A percentile compares a stretch with the other conserved stretches of the same genome.
phyloP scores from a whole-genome alignment of 2,113 vertebrate genomes.

The Hippocampus guttulatus region DNA sequence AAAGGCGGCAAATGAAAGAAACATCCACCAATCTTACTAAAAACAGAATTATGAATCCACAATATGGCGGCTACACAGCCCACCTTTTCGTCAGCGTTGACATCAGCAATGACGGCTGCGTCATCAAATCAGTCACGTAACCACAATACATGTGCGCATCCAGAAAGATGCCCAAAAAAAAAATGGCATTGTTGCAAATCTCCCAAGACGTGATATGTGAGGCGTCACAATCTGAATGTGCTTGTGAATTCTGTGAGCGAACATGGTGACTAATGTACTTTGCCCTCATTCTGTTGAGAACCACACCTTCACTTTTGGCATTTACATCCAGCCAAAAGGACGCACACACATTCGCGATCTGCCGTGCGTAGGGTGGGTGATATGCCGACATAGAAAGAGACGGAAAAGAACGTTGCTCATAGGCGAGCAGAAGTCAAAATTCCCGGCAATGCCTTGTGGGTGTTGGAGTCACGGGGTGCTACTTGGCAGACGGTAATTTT shows the following conservation, averaged over 20 bases:
- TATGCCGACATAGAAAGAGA: slow-evolving; percentile 28
- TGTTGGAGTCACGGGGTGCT: slow-evolving; percentile 34
- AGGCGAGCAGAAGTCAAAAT: slow-evolving; percentile 25
- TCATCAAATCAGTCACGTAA: not conserved
- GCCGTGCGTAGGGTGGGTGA: not conserved
- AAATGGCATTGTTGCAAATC: not conserved
- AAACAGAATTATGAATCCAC: not conserved
- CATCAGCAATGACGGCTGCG: not conserved
- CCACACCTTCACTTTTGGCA: slow-evolving; percentile 10
- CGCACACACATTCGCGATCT: slow-evolving; percentile 11
- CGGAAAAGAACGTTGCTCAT: slow-evolving; percentile 41
- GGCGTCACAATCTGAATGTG: not conserved
- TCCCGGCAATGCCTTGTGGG: slow-evolving; percentile 51
- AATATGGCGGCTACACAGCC: not conserved
- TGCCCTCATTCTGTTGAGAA: slow-evolving; percentile 17
- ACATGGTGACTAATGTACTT: slow-evolving; percentile 24
- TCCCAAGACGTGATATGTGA: slow-evolving; percentile 9
- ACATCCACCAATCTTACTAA: not conserved
- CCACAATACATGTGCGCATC: not conserved
- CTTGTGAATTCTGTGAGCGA: slow-evolving; percentile 7
- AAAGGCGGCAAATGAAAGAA: not conserved
- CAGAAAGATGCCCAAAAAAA: not conserved
- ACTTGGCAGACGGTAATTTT: no score
- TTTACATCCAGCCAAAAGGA: slow-evolving; percentile 6
- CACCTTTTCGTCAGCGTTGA: slow-evolving; percentile 1